Evolutionary conservation across 1,140 invertebrate genomes (phyloP).

Genomic region (Lasioglossum albipes): DNA sequence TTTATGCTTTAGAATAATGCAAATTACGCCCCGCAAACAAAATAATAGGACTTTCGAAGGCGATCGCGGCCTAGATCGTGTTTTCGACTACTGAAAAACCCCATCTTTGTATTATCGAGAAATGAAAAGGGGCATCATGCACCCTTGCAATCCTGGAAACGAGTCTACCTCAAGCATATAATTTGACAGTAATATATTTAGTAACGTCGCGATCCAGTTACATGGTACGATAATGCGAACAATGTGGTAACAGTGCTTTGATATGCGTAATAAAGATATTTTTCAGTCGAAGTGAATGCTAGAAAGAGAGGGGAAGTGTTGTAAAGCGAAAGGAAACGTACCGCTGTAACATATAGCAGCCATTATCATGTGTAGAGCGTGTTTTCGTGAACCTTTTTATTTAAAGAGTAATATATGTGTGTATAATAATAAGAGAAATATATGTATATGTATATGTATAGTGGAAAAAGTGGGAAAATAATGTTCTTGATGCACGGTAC

Average conservation of each 20-base stretch:
- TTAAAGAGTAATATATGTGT: conserved; percentile 17
- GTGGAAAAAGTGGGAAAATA: not conserved
- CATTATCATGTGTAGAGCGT: conserved; percentile 63
- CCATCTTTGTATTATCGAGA: too few species aligned
- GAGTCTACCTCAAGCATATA: not conserved
- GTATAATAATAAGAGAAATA: conserved; percentile 24
- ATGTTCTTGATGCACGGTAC: conserved; percentile 21
- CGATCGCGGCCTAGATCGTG: too few species aligned
- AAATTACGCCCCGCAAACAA: too few species aligned
- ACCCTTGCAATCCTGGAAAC: too few species aligned
- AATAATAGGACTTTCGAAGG: too few species aligned
- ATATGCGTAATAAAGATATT: conserved; percentile 48
- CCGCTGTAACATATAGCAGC: conserved; percentile 73
- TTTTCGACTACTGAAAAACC: too few species aligned
- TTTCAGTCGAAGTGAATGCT: conserved; percentile 22
- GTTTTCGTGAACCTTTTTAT: conserved; percentile 46
- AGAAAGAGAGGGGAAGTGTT: conserved; percentile 19
- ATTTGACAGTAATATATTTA: not conserved
- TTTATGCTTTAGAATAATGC: too few species aligned
- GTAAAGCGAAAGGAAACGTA: conserved; percentile 61
- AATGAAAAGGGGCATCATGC: too few species aligned
- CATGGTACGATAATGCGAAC: conserved; percentile 21
- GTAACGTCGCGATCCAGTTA: conserved; percentile 16
- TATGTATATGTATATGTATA: not conserved
- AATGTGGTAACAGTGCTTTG: conserved; percentile 42